phyloP scores from a whole-genome alignment of 2,888 invertebrate species.

The Formica aserva region DNA sequence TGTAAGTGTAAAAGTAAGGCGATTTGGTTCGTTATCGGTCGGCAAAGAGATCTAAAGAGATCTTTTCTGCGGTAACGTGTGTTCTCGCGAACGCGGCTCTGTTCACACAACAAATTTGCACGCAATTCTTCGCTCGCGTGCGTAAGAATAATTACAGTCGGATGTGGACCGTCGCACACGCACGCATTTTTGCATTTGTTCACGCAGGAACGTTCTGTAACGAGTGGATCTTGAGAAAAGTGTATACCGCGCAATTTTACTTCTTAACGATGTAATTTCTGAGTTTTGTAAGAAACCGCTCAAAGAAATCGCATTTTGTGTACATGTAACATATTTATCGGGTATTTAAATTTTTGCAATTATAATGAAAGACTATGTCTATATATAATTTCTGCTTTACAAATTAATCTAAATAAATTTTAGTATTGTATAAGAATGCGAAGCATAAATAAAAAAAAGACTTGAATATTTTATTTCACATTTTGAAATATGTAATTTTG shows the following conservation, averaged over 20 bases:
- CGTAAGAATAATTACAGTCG: constrained; percentile 58
- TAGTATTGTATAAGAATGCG: background rate
- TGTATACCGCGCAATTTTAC: constrained; percentile 25
- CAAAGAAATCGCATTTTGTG: background rate
- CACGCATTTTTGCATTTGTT: constrained; percentile 27
- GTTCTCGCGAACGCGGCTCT: constrained; percentile 37
- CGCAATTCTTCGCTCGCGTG: constrained; percentile 64
- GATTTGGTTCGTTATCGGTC: constrained; percentile 47
- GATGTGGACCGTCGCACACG: constrained; percentile 28
- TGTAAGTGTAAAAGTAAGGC: constrained; percentile 34
- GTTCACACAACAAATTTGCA: constrained; percentile 63
- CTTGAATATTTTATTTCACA: background rate
- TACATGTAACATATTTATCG: background rate
- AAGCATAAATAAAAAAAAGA: background rate
- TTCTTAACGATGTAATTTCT: background rate
- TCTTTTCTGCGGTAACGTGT: constrained; percentile 52
- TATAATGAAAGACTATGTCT: background rate
- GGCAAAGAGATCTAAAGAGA: constrained; percentile 35
- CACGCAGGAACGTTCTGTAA: constrained; percentile 6
- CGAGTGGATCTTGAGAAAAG: constrained; percentile 1
- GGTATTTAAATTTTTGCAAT: background rate
- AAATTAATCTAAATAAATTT: constrained; percentile 1
- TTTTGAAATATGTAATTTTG: background rate
- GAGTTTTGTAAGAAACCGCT: background rate
- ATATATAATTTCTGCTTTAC: too few relatives aligned